Conservation (phyloP, 2,888 invertebrate species). For the Cryptops parisi region DNA sequence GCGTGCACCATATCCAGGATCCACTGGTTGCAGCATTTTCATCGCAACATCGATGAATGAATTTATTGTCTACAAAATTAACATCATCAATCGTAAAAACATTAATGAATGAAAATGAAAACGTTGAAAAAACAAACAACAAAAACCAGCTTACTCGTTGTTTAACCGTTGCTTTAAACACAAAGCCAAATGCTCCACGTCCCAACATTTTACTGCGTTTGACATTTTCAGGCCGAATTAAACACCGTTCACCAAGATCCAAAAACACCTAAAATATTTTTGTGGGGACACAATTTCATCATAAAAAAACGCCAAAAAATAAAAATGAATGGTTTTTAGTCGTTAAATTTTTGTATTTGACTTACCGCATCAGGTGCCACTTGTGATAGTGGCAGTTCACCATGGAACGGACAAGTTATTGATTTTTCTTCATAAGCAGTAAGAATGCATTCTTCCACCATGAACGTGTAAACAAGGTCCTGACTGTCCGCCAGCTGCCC, state of each 20-base stretch:
- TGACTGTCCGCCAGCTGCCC: constrained; percentile 4
- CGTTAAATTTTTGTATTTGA: constrained; percentile 12
- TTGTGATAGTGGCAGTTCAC: constrained; percentile 52
- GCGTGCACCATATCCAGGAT: constrained; percentile 56
- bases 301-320: neutral
- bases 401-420: constrained; percentile 66
- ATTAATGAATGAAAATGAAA: too few relatives aligned
- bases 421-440: constrained; percentile 59
- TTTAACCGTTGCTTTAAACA: constrained; percentile 57
- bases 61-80: constrained; percentile 32
- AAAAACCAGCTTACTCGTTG: constrained; percentile 21
- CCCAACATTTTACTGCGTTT: constrained; percentile 54
- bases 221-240: constrained; percentile 69
- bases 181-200: constrained; percentile 96
- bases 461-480: constrained; percentile 54
- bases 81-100: constrained; percentile 27
- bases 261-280: constrained; percentile 49
- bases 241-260: constrained; percentile 66
- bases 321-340: neutral
- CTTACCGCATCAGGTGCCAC: constrained; percentile 85
- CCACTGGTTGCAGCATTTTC: constrained; percentile 90
- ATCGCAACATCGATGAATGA: constrained; percentile 61
- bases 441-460: constrained; percentile 91
- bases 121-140: neutral
- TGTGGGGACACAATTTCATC: neutral